Evolutionary conservation across 2,888 invertebrate species (phyloP).

Genomic region (Mongoloraphidia duomilia): DNA sequence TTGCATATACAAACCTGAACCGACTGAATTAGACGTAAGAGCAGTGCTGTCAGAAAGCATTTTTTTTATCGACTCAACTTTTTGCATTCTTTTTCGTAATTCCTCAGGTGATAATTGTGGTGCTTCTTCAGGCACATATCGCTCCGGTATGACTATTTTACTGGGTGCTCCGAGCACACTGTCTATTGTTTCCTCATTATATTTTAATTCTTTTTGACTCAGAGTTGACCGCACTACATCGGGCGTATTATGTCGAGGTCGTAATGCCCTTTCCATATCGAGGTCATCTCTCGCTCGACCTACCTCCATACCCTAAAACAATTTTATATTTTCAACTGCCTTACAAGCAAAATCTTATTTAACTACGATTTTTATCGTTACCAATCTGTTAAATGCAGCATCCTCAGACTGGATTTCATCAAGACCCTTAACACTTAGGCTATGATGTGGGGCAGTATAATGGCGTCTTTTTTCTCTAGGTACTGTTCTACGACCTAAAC

Average conservation of each 20-base stretch:
- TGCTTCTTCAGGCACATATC: slow-evolving; percentile 82
- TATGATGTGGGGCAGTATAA: slow-evolving; percentile 65
- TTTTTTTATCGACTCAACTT: slow-evolving; percentile 82
- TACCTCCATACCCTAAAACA: slow-evolving; percentile 29
- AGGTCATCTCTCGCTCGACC: slow-evolving; percentile 67
- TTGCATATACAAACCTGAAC: slow-evolving; percentile 17
- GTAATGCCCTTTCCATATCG: slow-evolving; percentile 72
- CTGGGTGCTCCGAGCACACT: slow-evolving; percentile 73
- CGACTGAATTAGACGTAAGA: slow-evolving; percentile 22
- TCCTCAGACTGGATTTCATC: slow-evolving; percentile 23
- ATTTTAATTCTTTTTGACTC: slow-evolving; percentile 45
- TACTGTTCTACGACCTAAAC: slow-evolving; percentile 43
- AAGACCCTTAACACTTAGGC: slow-evolving; percentile 26
- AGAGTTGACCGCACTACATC: slow-evolving; percentile 79
- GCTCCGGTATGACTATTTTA: slow-evolving; percentile 82
- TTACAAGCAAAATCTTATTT: too few species aligned
- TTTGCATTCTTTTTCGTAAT: slow-evolving; percentile 65
- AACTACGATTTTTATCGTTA: slow-evolving; percentile 1
- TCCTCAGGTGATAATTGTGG: slow-evolving; percentile 78
- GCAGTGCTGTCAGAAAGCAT: slow-evolving; percentile 66
- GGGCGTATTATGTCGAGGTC: slow-evolving; percentile 62
- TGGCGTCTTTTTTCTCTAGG: slow-evolving; percentile 75
- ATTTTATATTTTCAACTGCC: not conserved
- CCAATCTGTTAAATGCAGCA: slow-evolving; percentile 21
- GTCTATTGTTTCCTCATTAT: slow-evolving; percentile 73